These are phyloP conservation scores for Petrophora chlorosata DNA, from an alignment of 2,888 invertebrate genomes.

Conservation along the genomic window DNA sequence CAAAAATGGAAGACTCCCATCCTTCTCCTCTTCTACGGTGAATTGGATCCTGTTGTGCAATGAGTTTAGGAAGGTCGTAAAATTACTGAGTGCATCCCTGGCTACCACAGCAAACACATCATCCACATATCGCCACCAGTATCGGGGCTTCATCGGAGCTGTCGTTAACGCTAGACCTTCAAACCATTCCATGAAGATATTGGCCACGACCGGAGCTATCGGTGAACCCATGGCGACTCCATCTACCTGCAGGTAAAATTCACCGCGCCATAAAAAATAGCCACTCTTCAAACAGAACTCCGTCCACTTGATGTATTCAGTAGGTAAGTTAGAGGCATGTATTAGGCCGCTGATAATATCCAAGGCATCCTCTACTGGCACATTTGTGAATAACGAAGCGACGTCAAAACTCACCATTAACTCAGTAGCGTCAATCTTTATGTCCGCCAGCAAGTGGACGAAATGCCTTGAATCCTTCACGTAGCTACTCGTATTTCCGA, in stretches of 20 bases:
- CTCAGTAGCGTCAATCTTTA: not conserved
- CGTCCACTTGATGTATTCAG: not conserved
- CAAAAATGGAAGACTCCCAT: not conserved
- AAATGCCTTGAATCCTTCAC: not conserved
- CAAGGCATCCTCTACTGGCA: not conserved
- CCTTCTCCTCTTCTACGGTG: not conserved
- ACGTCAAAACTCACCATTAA: constrained; percentile 1
- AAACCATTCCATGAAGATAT: not conserved
- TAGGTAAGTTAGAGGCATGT: too few species aligned
- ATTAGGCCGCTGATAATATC: too few species aligned
- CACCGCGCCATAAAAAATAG: not conserved
- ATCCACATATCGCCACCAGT: not conserved
- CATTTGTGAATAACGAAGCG: not conserved
- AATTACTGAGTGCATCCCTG: not conserved
- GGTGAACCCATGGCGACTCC: not conserved
- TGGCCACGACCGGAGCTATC: not conserved
- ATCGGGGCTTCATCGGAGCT: not conserved
- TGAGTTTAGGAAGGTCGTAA: not conserved
- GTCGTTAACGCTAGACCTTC: not conserved
- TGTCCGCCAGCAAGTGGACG: not conserved
- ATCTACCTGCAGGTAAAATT: not conserved
- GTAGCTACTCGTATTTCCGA: not conserved
- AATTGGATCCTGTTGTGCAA: not conserved
- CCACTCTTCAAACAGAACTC: not conserved
- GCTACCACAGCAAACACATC: not conserved